Base-by-base conservation (phyloP, 1,140 invertebrate species). In the Macrocentrus cingulum region DNA sequence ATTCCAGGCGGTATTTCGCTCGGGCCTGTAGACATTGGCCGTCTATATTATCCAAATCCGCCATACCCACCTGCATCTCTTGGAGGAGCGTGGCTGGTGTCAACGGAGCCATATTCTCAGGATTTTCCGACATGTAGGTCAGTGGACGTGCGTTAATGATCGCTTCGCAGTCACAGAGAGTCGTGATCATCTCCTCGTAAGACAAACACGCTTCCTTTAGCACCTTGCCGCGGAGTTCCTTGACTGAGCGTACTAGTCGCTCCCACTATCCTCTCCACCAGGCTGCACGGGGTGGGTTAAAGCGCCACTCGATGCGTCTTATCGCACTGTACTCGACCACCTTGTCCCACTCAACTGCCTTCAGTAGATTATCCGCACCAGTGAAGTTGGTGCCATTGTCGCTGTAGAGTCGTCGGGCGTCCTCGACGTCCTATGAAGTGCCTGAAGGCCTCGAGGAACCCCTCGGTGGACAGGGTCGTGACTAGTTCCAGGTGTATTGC, bases 211-310 rank as follows among this genome's bases (percentile, higher is more conserved):
- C 62, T 42, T 59, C 59, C 19, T 65, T 65, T 4, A 76, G 45
- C 25, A 64, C 59, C 58, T 60, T 64, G n/a, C 62, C 25, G 20
- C 72, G 50, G 7, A 67, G 56, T n/a, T 34, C 13, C 59, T 74
- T 74, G 7, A 69, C 25, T 0, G 65, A n/a, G 32, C 71, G 56
- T 9, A 77, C 63, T 1, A 77, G 29, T 9, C 78, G 46, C 51
- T 78, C 71, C 71, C 72, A 76, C 60, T 60, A 74, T 44, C 70
- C 71, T 39, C 70, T 70, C 72, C 72, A 76, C 72, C 72, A 77
- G 2, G 76, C 44, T 9, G 75, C 68, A 5, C 65, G 57, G 8
- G 78, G 72, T 1, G 76, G 75, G 62, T 75, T 78, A 61, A 81
- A 79, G 13, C 66, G 63, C 72, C 74, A 79, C 8, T 66, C 39